Evolutionary conservation across 2,888 invertebrate species (phyloP), one percentile per base, ranked within the genome.

Genomic region (Sarcophaga variegata): DNA sequence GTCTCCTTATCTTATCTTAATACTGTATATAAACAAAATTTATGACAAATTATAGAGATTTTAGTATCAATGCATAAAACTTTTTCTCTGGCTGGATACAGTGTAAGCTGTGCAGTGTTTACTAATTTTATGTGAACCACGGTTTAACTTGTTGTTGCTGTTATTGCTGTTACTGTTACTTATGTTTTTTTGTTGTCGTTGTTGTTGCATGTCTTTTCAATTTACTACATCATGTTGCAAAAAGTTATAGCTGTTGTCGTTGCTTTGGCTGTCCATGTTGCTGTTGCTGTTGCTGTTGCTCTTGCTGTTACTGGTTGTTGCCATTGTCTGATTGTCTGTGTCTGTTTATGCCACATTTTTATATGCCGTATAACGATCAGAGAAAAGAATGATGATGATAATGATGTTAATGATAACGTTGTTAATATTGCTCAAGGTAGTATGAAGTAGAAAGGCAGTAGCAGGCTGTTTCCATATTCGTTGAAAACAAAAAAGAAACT

Each of bases 191-290:
- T 76, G 54, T 82, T 25, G 37, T 37, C 17, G 67, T 25, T 76
- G 59, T 77, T 77, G 12, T 70, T 82, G 63, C 49, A 76, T 76
- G 75, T 75, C 69, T 82, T 76, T 82, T 82, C 77, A 77, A 82
- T 76, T 77, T 82, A 71, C 69, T 64, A 77, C 76, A 75, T 70
- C 14, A 69, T 75, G 70, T 71, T 64, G 76, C 45, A 71, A 63
- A 47, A 59, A 64, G 27, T 63, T 70, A 17, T 54, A 14, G 54
- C 54, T 54, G 54, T 54, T 54, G 54, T 54, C 17, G 54, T 54
- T 54, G 54, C 17, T 54, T 72, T 54, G 25, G 59, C n/a, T 25
- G 59, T 54, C 12, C 6, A n/a, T 27, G 72, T 37, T 54, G 22
- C n/a, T 54, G 54, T 54, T 54, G 54, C 3, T 49, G 49, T 49